phyloP scores from a whole-genome alignment of 2,888 invertebrate species.

The Cephus pygmeus region DNA sequence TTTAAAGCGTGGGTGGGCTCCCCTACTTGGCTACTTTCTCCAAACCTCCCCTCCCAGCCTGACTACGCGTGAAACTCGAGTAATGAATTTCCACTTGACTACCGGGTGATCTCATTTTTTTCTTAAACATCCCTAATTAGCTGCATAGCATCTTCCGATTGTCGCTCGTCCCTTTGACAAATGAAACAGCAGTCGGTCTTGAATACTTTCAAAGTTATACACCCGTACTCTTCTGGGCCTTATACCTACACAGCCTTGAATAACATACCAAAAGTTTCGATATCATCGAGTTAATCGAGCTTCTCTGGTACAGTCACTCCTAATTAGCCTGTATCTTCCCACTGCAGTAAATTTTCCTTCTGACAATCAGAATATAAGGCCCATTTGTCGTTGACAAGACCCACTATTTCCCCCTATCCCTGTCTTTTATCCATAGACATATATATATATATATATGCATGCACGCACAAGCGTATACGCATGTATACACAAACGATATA shows the following conservation, averaged over 20 bases:
- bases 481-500: background rate
- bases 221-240: background rate
- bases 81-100: slow-evolving; percentile 53
- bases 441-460: background rate
- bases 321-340: background rate
- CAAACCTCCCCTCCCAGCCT: background rate
- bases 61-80: slow-evolving; percentile 20
- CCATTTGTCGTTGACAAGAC: background rate
- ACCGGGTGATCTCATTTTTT: slow-evolving; percentile 39
- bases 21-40: slow-evolving; percentile 39
- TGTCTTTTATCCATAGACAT: background rate
- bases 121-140: slow-evolving; percentile 2
- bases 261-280: background rate
- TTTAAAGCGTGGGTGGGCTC: slow-evolving; percentile 51
- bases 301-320: background rate
- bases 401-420: background rate
- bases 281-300: background rate
- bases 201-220: background rate
- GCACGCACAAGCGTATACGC: background rate
- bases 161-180: background rate
- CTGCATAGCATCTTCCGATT: background rate
- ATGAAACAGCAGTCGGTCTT: background rate
- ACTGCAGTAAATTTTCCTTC: background rate
- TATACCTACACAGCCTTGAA: background rate
- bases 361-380: background rate